Conservation (phyloP, 2,888 invertebrate species). For the Galeruca laticollis region DNA sequence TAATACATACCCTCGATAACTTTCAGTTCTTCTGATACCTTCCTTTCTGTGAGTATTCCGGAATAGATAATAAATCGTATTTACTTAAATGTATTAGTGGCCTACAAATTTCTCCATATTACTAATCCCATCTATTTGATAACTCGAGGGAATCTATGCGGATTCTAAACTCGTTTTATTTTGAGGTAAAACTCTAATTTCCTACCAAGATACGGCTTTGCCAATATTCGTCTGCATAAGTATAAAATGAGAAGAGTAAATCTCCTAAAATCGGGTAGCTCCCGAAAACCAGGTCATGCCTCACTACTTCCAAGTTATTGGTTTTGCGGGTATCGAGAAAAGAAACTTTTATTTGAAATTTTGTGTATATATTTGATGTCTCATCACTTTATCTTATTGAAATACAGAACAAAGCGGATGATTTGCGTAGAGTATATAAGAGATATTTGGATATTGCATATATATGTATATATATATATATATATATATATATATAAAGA, state of each 20-base stretch:
- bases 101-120: neutral
- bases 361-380: constrained; percentile 6
- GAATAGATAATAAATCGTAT: no score
- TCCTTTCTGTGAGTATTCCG: no score
- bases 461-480: no score
- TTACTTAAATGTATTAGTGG: no score
- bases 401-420: neutral
- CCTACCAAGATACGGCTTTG: constrained; percentile 12
- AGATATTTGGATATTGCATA: no score
- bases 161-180: constrained; percentile 5
- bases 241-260: constrained; percentile 21
- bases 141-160: neutral
- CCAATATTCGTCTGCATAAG: constrained; percentile 15
- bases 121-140: neutral
- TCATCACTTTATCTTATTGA: constrained; percentile 7
- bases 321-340: constrained; percentile 17
- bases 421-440: neutral
- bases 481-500: no score
- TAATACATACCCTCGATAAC: no score
- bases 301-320: constrained; percentile 27
- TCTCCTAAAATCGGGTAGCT: constrained; percentile 2
- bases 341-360: constrained; percentile 21
- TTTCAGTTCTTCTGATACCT: no score
- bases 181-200: neutral
- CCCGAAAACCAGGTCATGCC: constrained; percentile 20